phyloP scores from a whole-genome alignment of 2,797 vertebrate species.

The Babyrousa celebensis region DNA sequence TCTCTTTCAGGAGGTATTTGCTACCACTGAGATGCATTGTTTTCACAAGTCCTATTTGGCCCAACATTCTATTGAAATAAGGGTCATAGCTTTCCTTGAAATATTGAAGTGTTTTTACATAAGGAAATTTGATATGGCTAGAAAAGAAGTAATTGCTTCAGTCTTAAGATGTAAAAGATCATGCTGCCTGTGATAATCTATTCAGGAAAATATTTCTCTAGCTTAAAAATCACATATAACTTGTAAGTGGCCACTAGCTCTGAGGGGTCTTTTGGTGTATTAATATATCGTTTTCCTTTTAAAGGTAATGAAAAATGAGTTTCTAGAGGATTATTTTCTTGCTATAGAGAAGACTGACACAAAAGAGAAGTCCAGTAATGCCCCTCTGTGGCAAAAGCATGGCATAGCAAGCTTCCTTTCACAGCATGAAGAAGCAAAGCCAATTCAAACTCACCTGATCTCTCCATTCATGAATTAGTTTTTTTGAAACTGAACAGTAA shows the following conservation, averaged over 20 bases:
- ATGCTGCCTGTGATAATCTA: conserved; percentile 67
- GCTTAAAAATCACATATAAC: conserved; percentile 75
- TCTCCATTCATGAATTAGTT: conserved; percentile 17
- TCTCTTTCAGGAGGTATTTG: neutral
- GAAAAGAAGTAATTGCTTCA: conserved; percentile 76
- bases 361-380: conserved; percentile 86
- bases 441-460: neutral
- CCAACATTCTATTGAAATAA: conserved; percentile 66
- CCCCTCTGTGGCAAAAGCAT: conserved; percentile 86
- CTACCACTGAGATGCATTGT: conserved; percentile 35
- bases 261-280: conserved; percentile 51
- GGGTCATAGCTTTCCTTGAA: conserved; percentile 73
- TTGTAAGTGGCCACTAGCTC: conserved; percentile 70
- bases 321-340: conserved; percentile 69
- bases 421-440: neutral
- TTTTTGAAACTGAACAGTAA: neutral
- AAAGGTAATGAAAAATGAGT: conserved; percentile 75
- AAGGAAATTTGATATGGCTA: conserved; percentile 69
- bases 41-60: conserved; percentile 38
- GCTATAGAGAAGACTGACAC: neutral
- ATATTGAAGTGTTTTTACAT: conserved; percentile 74
- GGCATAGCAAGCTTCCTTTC: conserved; percentile 73
- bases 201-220: conserved; percentile 67
- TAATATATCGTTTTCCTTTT: conserved; percentile 70
- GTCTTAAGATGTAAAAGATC: conserved; percentile 65